phyloP scores from a whole-genome alignment of 2,888 invertebrate species.

The Ophion costatus region DNA sequence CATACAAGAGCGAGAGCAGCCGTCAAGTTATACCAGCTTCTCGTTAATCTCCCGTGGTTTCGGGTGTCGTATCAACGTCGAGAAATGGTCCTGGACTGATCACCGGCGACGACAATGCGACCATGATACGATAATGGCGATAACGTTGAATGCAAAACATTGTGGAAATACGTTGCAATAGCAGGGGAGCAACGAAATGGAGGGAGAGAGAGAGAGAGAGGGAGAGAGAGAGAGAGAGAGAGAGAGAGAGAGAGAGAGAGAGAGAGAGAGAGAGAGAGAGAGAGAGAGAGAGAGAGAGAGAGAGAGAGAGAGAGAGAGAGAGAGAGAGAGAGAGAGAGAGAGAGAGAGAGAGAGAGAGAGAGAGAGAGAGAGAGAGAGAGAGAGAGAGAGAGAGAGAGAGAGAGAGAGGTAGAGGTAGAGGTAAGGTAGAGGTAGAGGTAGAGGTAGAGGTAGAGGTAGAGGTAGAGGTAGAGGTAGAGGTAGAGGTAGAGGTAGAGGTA shows the following conservation, averaged over 20 bases:
- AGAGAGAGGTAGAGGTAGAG: conserved; percentile 2
- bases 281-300: conserved; percentile 13
- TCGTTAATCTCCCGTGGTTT: conserved; percentile 13
- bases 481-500: conserved; percentile 8
- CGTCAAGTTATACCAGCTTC: neutral
- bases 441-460: neutral
- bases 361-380: neutral
- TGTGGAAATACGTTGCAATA: conserved; percentile 22
- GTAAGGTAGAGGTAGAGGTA: conserved; percentile 6
- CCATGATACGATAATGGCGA: conserved; percentile 16
- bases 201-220: neutral
- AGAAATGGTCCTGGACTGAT: conserved; percentile 14
- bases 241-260: conserved; percentile 1
- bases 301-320: neutral
- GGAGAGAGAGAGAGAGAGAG: conserved; percentile 9
- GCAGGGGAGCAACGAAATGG: neutral
- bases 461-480: neutral
- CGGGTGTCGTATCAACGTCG: conserved; percentile 22
- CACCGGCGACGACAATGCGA: neutral
- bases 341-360: conserved; percentile 6
- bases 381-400: conserved; percentile 16
- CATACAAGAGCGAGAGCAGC: neutral
- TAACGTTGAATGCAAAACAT: conserved; percentile 15
- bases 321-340: conserved; percentile 11
- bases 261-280: conserved; percentile 3